These are phyloP conservation scores for Leptinotarsa haldemani DNA, from an alignment of 2,888 invertebrate species.

Conservation along the genomic window DNA sequence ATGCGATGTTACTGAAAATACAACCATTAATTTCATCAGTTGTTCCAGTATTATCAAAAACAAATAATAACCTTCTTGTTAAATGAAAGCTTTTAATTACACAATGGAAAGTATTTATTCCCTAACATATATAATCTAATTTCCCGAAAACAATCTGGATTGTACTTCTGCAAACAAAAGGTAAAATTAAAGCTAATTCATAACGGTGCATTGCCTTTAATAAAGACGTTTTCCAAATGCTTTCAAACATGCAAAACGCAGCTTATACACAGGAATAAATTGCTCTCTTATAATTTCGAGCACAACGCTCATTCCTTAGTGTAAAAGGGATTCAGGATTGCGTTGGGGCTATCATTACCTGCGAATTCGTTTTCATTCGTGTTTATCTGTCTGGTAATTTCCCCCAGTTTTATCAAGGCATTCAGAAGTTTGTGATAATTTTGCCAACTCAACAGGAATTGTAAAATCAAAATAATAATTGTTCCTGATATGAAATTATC, in stretches of 20 bases:
- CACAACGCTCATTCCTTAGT: neutral
- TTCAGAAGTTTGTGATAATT: neutral
- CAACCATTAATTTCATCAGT: neutral
- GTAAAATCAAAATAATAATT: too few species aligned
- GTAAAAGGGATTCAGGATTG: neutral
- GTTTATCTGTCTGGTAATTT: neutral
- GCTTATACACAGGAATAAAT: constrained; percentile 40
- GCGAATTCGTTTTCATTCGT: neutral
- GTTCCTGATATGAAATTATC: too few species aligned
- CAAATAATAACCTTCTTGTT: constrained; percentile 32
- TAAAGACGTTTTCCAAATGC: constrained; percentile 41
- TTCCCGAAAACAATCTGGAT: constrained; percentile 39
- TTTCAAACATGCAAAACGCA: constrained; percentile 42
- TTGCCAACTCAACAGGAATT: neutral
- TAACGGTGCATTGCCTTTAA: constrained; percentile 35
- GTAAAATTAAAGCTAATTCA: constrained; percentile 41
- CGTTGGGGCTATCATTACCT: neutral
- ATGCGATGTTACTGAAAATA: constrained; percentile 7
- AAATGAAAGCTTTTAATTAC: constrained; percentile 31
- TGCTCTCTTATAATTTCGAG: constrained; percentile 38
- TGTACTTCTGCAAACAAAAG: constrained; percentile 36
- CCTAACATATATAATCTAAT: constrained; percentile 33
- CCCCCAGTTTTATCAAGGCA: neutral
- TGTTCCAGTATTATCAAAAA: constrained; percentile 9
- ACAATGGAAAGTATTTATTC: constrained; percentile 32